Percentiles rank a stretch among this genome's conserved stretches.
These are phyloP conservation scores for Anguilla marmorata DNA, from an alignment of 2,797 vertebrate genomes.

Conservation along the genomic window DNA sequence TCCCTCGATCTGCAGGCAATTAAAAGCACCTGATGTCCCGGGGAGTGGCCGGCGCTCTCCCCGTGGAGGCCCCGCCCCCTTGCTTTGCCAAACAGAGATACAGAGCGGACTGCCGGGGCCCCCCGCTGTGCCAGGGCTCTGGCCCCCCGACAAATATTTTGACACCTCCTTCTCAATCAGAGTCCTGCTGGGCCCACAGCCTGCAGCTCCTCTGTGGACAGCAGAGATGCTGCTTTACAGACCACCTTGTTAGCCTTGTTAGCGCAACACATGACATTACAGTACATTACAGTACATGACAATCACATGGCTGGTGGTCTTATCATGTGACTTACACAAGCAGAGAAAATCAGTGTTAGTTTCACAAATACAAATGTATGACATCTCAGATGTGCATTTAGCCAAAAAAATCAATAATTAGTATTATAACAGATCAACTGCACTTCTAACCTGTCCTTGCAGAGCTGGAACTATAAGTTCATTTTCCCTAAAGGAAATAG, in stretches of 20 bases:
- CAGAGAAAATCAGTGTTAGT: no score
- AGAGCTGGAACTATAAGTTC: no score
- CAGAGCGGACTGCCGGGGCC: conserved; percentile 38
- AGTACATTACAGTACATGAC: background rate
- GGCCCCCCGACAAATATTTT: conserved; percentile 69
- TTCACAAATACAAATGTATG: no score
- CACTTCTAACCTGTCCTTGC: no score
- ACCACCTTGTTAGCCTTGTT: conserved; percentile 44
- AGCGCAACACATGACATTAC: background rate
- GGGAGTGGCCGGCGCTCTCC: conserved; percentile 43
- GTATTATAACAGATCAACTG: no score
- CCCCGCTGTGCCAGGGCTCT: conserved; percentile 52
- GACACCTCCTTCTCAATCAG: conserved; percentile 54
- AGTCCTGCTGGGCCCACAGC: conserved; percentile 61
- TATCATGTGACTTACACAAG: no score
- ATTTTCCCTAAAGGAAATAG: no score
- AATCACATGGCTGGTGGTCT: background rate
- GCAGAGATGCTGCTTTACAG: conserved; percentile 62
- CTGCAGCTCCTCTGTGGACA: conserved; percentile 55
- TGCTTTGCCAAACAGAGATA: conserved; percentile 39
- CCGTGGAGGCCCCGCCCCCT: conserved; percentile 53
- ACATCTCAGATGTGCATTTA: no score
- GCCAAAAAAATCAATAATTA: no score
- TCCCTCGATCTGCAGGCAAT: conserved; percentile 62
- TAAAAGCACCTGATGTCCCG: conserved; percentile 53